Base-by-base conservation (phyloP, 2,797 vertebrate species). In the Luscinia megarhynchos region DNA sequence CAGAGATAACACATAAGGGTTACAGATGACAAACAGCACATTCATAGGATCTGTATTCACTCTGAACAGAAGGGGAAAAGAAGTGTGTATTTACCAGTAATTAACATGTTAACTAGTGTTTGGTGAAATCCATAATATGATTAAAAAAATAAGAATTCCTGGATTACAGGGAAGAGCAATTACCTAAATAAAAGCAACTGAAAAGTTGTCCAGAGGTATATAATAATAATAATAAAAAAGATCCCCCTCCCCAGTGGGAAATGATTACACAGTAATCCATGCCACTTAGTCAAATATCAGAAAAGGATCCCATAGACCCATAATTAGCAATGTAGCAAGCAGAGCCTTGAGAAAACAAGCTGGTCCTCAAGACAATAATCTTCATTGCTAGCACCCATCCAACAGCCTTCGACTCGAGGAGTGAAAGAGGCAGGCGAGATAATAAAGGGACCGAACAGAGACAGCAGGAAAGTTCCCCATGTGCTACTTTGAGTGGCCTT, bases 261-360 rank as follows among this genome's bases (percentile, higher is more conserved):
- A 95, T 89, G 90, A 94, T 96, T 96, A 59, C 70, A 82, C 64
- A 80, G 92, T 68, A 95, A 91, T 94, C 94, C 70, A 89, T 93
- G 69, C 87, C 75, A 94, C 81, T 96, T 94, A 95, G 91, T 90
- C 89, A 96, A 79, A 96, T 84, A 94, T 90, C 79, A 95, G 90
- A 95, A 89, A 88, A 91, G 90, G 94, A 95, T 94, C 77, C 84
- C 92, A 93, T 90, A 97, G 89, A 77, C 91, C 83, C 91, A 77
- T 97, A 97, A 97, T 98, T 97, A 97, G 95, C 95, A 94, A 94
- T 84, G 96, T 96, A 97, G 96, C 96, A 96, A 97, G 94, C 92
- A 93, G 87, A 97, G 96, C 97, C 97, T 97, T 97, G 96, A 97
- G 95, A 97, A 97, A 97, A 96, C 95, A 98, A 97, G 94, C 96